Percentiles rank a stretch among this genome's conserved stretches.
These are phyloP conservation scores for Guaruba guarouba DNA, from an alignment of 2,113 vertebrate species.

Conservation along the genomic window DNA sequence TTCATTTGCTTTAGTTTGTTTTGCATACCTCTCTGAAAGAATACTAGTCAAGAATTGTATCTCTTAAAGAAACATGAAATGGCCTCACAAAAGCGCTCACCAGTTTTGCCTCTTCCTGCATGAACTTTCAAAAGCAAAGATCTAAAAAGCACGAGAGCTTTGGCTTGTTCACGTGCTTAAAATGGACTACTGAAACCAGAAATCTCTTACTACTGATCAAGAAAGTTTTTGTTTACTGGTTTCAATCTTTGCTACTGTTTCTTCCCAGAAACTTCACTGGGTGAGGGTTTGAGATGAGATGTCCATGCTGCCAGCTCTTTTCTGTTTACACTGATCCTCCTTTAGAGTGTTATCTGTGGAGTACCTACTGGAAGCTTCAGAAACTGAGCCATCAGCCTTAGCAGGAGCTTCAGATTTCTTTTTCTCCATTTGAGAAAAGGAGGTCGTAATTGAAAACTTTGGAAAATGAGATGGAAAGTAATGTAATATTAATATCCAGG, in stretches of 20 bases:
- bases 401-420: not conserved
- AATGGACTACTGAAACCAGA: not conserved
- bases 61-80: not conserved
- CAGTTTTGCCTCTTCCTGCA: not conserved
- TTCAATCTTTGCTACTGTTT: not conserved
- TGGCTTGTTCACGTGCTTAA: not conserved
- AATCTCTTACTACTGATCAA: not conserved
- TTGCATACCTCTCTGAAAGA: not conserved
- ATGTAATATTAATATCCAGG: not conserved
- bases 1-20: not conserved
- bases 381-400: not conserved
- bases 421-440: not conserved
- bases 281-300: not conserved
- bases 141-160: not conserved
- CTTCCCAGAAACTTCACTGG: not conserved
- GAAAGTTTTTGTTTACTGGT: not conserved
- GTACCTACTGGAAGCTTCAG: not conserved
- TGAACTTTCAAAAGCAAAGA: not conserved
- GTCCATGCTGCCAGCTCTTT: not conserved
- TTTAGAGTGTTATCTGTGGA: not conserved
- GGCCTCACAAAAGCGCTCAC: not conserved
- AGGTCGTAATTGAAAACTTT: not conserved
- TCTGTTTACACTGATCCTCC: not conserved
- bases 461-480: not conserved
- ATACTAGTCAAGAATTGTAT: not conserved